These are phyloP conservation scores for Puntigrus tetrazona DNA, from an alignment of 2,113 vertebrate genomes.

Conservation along the genomic window DNA sequence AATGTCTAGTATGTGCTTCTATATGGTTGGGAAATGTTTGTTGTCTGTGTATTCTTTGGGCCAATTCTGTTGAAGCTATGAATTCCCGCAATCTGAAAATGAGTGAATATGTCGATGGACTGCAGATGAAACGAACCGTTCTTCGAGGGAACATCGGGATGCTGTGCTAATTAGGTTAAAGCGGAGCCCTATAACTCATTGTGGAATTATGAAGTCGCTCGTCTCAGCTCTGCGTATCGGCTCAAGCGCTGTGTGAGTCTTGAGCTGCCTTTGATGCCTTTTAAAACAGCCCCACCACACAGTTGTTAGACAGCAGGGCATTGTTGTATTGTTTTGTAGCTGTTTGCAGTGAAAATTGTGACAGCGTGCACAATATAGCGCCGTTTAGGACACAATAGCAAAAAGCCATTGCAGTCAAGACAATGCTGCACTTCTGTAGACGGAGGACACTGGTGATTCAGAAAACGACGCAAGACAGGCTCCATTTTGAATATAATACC, in stretches of 20 bases:
- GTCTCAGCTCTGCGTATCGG: neutral
- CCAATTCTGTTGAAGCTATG: neutral
- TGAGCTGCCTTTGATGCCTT: slow-evolving; percentile 3
- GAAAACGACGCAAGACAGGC: neutral
- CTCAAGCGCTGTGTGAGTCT: neutral
- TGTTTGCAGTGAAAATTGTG: slow-evolving; percentile 5
- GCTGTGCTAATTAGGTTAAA: slow-evolving; percentile 1
- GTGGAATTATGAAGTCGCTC: slow-evolving; percentile 3
- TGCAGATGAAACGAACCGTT: neutral
- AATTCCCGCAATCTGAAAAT: neutral
- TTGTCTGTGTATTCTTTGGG: neutral
- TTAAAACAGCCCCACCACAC: neutral
- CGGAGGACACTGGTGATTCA: neutral
- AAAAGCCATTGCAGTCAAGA: slow-evolving; percentile 26
- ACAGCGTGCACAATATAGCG: slow-evolving; percentile 4
- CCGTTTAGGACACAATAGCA: slow-evolving; percentile 10
- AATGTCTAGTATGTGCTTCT: neutral
- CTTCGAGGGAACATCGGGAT: neutral
- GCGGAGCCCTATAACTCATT: neutral
- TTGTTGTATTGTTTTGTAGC: slow-evolving; percentile 20
- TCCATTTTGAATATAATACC: slow-evolving; percentile 18
- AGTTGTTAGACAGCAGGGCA: neutral
- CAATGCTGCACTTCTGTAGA: slow-evolving; percentile 1
- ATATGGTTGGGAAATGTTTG: neutral
- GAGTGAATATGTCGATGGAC: neutral